phyloP scores from a whole-genome alignment of 2,113 vertebrate genomes.

The Motacilla alba region DNA sequence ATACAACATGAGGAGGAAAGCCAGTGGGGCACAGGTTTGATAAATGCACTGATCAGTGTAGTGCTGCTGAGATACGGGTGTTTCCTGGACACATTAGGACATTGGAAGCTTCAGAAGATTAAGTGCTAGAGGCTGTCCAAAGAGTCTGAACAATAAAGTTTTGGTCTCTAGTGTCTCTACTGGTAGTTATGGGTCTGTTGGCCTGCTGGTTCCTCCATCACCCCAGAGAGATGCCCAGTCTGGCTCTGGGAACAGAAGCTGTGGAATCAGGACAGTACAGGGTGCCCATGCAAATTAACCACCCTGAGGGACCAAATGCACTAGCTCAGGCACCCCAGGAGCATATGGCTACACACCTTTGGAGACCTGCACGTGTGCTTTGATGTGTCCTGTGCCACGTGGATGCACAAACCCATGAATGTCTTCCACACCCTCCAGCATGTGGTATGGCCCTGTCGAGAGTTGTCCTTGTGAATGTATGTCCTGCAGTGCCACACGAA shows the following conservation, averaged over 20 bases:
- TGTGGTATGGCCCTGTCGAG: accelerated
- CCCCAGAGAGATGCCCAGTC: accelerated
- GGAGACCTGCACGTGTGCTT: accelerated
- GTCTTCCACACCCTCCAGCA: background rate
- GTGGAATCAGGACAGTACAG: background rate
- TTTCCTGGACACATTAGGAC: background rate
- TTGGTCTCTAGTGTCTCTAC: background rate
- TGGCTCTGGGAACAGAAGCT: background rate
- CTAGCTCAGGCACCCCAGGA: background rate
- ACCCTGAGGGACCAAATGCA: background rate
- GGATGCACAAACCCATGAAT: accelerated
- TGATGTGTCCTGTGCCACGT: background rate
- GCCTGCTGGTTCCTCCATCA: background rate
- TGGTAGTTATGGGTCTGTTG: background rate
- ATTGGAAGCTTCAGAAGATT: background rate
- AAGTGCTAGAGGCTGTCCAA: background rate
- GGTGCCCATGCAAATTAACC: background rate
- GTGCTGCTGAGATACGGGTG: background rate
- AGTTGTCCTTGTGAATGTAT: background rate
- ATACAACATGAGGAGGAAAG: background rate
- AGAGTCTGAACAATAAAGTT: background rate
- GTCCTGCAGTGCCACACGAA: background rate
- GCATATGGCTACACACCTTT: background rate
- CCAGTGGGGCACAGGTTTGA: background rate
- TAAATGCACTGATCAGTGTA: background rate